These are phyloP conservation scores for Campoplex nolae DNA, from an alignment of 2,888 invertebrate species.

Conservation along the genomic window DNA sequence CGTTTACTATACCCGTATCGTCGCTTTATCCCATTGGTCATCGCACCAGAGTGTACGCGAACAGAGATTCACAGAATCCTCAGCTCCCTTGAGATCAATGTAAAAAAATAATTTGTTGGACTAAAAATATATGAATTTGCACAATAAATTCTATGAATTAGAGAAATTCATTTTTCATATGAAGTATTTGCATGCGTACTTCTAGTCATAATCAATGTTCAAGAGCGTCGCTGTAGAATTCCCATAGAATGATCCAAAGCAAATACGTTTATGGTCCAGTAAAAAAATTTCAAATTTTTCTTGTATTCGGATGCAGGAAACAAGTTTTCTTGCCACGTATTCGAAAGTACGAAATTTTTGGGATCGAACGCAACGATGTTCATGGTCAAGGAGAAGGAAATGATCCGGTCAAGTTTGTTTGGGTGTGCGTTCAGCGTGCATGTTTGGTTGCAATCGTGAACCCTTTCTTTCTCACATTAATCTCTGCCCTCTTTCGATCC, in stretches of 20 bases:
- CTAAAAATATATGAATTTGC: too few relatives aligned
- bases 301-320: background rate
- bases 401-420: slow-evolving; percentile 8
- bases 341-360: slow-evolving; percentile 16
- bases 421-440: background rate
- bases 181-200: too few relatives aligned
- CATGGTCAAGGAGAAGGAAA: slow-evolving; percentile 18
- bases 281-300: background rate
- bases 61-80: too few relatives aligned
- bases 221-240: background rate
- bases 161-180: too few relatives aligned
- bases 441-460: too few relatives aligned
- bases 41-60: too few relatives aligned
- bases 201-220: too few relatives aligned
- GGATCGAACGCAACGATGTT: slow-evolving; percentile 14
- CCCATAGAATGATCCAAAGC: slow-evolving; percentile 6
- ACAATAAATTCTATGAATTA: too few relatives aligned
- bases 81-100: too few relatives aligned
- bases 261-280: background rate
- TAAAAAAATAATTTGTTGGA: too few relatives aligned
- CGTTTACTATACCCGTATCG: slow-evolving; percentile 11
- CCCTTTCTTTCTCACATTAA: background rate
- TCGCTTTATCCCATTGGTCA: too few relatives aligned
- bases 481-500: background rate
- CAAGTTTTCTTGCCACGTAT: background rate